A percentile compares a stretch with the other conserved stretches of the same genome.
Conservation (phyloP, 1,140 invertebrate species). For the Heliconius eleuchia region DNA sequence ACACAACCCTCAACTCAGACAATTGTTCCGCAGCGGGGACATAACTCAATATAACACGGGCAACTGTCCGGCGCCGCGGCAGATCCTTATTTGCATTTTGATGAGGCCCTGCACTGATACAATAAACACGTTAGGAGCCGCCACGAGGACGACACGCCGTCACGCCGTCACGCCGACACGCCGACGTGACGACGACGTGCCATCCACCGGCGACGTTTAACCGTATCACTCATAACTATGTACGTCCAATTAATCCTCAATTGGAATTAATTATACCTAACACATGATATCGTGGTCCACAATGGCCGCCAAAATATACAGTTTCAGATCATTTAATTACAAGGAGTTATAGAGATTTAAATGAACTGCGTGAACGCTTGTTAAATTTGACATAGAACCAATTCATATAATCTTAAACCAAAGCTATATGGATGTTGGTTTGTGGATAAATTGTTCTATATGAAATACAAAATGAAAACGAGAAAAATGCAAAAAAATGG, state of each 20-base stretch:
- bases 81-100: slow-evolving; percentile 75
- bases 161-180: slow-evolving; percentile 35
- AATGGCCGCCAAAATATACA: slow-evolving; percentile 1
- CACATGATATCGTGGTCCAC: slow-evolving; percentile 8
- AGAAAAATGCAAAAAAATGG: no score
- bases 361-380: neutral
- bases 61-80: slow-evolving; percentile 66
- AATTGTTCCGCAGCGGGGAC: slow-evolving; percentile 40
- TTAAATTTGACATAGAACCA: neutral
- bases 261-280: slow-evolving; percentile 47
- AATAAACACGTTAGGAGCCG: slow-evolving; percentile 66
- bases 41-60: slow-evolving; percentile 70
- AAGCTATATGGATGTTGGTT: neutral
- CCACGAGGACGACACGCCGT: slow-evolving; percentile 30
- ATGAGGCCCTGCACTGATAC: slow-evolving; percentile 73
- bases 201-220: slow-evolving; percentile 46
- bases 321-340: neutral
- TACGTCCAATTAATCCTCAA: slow-evolving; percentile 60
- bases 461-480: no score
- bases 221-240: slow-evolving; percentile 54
- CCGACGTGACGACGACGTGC: slow-evolving; percentile 38
- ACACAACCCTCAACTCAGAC: slow-evolving; percentile 39
- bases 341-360: neutral
- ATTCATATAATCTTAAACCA: neutral
- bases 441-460: neutral